Base-by-base conservation (phyloP, 2,888 invertebrate species). In the Priocnemis perturbator region DNA sequence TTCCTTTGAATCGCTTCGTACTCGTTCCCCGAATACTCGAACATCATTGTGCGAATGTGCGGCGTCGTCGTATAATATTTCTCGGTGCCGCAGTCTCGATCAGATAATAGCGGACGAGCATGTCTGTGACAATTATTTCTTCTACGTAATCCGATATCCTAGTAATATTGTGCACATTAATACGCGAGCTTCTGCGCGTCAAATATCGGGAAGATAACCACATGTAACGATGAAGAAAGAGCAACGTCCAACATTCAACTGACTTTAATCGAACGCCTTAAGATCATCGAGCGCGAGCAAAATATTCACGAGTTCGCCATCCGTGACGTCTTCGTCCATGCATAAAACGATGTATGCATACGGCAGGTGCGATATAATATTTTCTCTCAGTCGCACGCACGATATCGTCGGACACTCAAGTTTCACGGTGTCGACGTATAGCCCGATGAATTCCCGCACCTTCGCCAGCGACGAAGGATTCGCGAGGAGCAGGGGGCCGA, bases 401-500 rank as follows among this genome's bases (percentile, higher is more conserved):
- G 59, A 17, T 5, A 76, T 44, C 26, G 64, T 62, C 11, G 76
- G 67, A 21, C 65, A 69, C 23, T 77, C 77, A 4, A 53, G 50
- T 50, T 56, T 61, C 21, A 78, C 72, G 3, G 63, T 58, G 4
- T 77, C 71, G 4, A 77, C 44, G 60, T 83, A 83, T 26, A 70
- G 1, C 20, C 59, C 58, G 11, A 83, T 56, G 9, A 78, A 69
- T 48, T 71, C 68, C 15, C 58, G 60, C 20, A 70, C 61, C 26
- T 67, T 65, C 21, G 53, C 5, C 55, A 65, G 14, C 23, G 14
- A 55, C 0, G 23, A 37, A 5, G 67, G 63, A 56, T 76, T 78
- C 19, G 68, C 56, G 19, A 79, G 57, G 9, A 87, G 70, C 73
- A 86, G 69, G 15, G 74, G 69, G 5, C 73, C 74, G n/a, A 88